Conservation (phyloP, 2,888 invertebrate genomes). For the Rhorus exstirpatorius region DNA sequence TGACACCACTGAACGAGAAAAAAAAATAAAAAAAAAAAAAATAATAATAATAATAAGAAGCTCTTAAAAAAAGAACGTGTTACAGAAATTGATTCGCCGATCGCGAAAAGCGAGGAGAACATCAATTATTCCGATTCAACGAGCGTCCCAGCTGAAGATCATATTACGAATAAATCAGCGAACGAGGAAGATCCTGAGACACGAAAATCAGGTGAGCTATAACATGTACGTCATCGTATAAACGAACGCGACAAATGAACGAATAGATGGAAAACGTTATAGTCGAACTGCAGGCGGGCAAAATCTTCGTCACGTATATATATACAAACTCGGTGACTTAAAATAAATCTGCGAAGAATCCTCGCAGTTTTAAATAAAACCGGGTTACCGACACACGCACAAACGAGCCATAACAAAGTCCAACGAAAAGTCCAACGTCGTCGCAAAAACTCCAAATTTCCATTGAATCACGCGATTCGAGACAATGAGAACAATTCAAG, state of each 20-base stretch:
- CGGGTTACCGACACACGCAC: conserved; percentile 76
- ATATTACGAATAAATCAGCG: conserved; percentile 73
- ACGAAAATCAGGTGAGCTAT: conserved; percentile 75
- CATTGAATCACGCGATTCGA: conserved; percentile 32
- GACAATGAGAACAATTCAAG: conserved; percentile 20
- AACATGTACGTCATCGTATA: background rate
- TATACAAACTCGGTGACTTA: conserved; percentile 76
- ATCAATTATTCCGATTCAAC: conserved; percentile 66
- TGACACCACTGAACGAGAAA: background rate
- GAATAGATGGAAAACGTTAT: background rate
- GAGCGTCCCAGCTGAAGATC: conserved; percentile 65
- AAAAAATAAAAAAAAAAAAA: no score
- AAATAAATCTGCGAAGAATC: conserved; percentile 83
- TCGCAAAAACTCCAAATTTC: conserved; percentile 33
- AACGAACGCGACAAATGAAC: background rate
- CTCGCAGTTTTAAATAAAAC: conserved; percentile 82
- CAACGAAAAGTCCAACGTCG: conserved; percentile 7
- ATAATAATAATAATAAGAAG: no score
- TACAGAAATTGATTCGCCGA: conserved; percentile 62
- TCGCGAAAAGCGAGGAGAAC: conserved; percentile 73
- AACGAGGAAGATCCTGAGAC: conserved; percentile 72
- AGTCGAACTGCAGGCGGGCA: conserved; percentile 25
- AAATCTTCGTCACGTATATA: conserved; percentile 28
- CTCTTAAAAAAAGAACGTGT: conserved; percentile 24
- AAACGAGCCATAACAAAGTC: conserved; percentile 21